Conservation (phyloP, 2,797 vertebrate genomes). For the Esox lucius region DNA sequence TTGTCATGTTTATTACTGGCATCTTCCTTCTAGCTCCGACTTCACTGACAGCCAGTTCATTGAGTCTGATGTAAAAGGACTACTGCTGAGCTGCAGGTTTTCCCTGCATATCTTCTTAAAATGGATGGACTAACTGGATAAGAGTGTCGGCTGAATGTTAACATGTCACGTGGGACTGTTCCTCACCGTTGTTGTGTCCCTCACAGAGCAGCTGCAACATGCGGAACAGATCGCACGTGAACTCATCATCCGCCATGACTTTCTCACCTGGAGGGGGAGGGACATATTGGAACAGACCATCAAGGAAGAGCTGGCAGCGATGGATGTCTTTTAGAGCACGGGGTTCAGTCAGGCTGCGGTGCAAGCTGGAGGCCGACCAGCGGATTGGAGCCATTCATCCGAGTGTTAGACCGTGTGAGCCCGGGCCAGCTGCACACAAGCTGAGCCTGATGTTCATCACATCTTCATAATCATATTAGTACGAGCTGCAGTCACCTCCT, state of each 20-base stretch:
- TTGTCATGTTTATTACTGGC: no score
- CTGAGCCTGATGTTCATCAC: not conserved
- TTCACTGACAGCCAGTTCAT: no score
- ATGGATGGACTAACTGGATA: no score
- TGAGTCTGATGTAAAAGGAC: no score
- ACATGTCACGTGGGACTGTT: not conserved
- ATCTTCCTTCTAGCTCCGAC: no score
- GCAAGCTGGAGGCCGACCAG: not conserved
- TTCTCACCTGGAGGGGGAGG: constrained; percentile 84
- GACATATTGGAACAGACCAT: not conserved
- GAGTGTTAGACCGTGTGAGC: not conserved
- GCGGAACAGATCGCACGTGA: constrained; percentile 93
- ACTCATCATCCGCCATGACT: constrained; percentile 95
- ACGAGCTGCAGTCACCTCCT: constrained; percentile 3
- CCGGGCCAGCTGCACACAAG: not conserved
- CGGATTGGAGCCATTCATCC: not conserved
- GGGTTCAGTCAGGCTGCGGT: not conserved
- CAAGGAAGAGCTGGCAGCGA: not conserved
- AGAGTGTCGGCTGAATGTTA: not conserved
- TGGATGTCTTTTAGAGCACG: not conserved
- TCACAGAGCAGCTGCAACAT: constrained; percentile 94
- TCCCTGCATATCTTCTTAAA: no score
- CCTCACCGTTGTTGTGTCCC: constrained; percentile 92
- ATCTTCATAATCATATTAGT: constrained; percentile 25
- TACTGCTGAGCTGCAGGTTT: no score